Evolutionary conservation across 2,888 invertebrate genomes (phyloP).

Genomic region (Yponomeuta malinellus): DNA sequence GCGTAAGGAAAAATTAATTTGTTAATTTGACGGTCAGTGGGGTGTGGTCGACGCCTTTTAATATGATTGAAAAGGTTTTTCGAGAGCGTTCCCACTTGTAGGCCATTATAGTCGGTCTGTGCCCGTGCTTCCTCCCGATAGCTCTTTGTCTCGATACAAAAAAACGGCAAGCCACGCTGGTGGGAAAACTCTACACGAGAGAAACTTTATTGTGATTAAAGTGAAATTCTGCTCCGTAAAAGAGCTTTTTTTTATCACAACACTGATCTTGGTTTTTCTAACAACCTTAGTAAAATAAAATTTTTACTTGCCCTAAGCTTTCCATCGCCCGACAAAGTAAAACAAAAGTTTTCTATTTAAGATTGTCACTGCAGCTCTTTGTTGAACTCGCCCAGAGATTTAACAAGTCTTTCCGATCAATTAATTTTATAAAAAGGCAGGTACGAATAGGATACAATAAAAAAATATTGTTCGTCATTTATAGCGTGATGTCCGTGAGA

Average conservation of each 20-base stretch:
- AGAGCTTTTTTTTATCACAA: neutral
- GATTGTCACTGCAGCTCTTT: neutral
- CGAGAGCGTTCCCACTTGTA: neutral
- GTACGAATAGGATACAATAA: conserved; percentile 22
- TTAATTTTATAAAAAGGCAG: conserved; percentile 49
- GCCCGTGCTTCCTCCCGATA: neutral
- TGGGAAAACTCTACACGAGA: neutral
- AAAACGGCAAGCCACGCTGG: neutral
- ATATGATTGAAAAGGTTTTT: conserved; percentile 21
- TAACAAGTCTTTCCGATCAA: conserved; percentile 47
- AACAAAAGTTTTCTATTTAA: neutral
- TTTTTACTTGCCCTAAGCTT: too few relatives aligned
- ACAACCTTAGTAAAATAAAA: too few relatives aligned
- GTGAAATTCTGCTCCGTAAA: neutral
- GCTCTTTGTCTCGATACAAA: neutral
- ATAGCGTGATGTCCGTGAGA: conserved; percentile 10
- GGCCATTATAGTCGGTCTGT: neutral
- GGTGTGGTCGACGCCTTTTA: conserved; percentile 45
- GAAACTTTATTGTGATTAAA: neutral
- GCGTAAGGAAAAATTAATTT: conserved; percentile 55
- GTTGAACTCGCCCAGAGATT: neutral
- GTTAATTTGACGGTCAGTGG: conserved; percentile 46
- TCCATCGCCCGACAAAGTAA: neutral
- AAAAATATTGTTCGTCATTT: conserved; percentile 3
- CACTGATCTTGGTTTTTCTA: neutral